Base-by-base conservation (phyloP, 2,113 vertebrate genomes). In the Phrynocephalus versicolor region DNA sequence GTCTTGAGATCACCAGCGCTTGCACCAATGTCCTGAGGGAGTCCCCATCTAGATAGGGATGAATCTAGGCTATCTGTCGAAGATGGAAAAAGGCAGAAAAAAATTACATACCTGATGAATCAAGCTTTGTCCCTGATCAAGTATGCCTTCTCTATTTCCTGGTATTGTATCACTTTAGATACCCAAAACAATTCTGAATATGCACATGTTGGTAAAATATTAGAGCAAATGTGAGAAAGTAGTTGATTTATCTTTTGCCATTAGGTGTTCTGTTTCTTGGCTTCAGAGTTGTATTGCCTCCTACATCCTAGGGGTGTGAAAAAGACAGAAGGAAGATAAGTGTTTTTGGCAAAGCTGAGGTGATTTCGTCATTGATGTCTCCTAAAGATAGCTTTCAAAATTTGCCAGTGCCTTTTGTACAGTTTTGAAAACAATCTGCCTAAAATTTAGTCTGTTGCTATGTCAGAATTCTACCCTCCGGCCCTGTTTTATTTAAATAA, bases 371-470 rank as follows among this genome's bases (percentile, higher is more conserved):
- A 76, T 62, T 67, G 41, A 55, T 94, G 69, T 88, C 84, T 77
- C 84, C 81, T 89, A 89, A 93, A 90, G 80, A 87, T 14, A 88
- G 58, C 81, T 82, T 82, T 87, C 73, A 88, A 82, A 84, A 64
- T 23, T 70, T 84, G 81, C 82, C 64, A 71, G 33, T 79, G 67
- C 41, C 35, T 72, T 70, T 55, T 35, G 77, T 60, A 91, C 93
- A 87, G 76, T 87, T 90, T 91, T 89, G 67, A 86, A 92, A 93
- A 87, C 10, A 89, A 84, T 77, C 86, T 88, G 75, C 80, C 92
- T 89, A 89, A 87, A 90, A 90, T 88, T 89, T 89, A 89, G 91
- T 84, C 79, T 88, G 15, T 16, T 93, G 90, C 88, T 91, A 78
- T 55, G 18, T 79, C 37, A 79, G 39, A 41, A 71, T 79, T 73